Base-by-base conservation (phyloP, 2,888 invertebrate genomes). In the Nematopogon swammerdamellus region DNA sequence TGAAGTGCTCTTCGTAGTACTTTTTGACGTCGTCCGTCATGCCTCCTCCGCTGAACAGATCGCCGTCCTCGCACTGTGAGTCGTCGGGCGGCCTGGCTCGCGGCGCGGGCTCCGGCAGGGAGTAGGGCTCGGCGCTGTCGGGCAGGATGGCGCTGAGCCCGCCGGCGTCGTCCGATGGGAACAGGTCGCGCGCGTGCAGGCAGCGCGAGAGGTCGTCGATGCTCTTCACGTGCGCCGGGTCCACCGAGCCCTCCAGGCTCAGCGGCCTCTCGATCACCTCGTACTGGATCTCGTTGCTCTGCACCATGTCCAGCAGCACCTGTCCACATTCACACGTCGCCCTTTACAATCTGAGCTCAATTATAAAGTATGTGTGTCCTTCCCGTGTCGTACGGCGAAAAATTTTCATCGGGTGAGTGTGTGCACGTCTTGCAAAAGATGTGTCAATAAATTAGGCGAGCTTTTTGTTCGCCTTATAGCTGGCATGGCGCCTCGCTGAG, bases 251-350 rank as follows among this genome's bases (percentile, higher is more conserved):
- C 61, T 80, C 79, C 30, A 79, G 79, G n/a, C 79, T 76, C 52
- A 76, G 76, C 1, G 79, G 79, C 58, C 79, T 79, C 56, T 80
- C 80, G 50, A 80, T 76, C 14, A 80, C 79, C 65, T 80, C 80
- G 53, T 80, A 80, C 58, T 80, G 79, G 54, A 80, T 79, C 58
- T 76, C 79, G 53, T 72, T 79, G 59, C 77, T 79, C 56, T 80
- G 80, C 3, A 79, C 80, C 80, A 80, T 80, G 51, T 80, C 79
- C 10, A 80, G 69, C 42, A 86, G 68, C 20, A 85, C 82, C 36
- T 57, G 36, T 36, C 3, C 14, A 36, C 36, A 25, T 25, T 25
- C n/a, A n/a, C n/a, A n/a, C n/a, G n/a, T n/a, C n/a, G n/a, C n/a
- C n/a, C n/a, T n/a, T n/a, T n/a, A n/a, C n/a, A n/a, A n/a, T n/a